These are phyloP conservation scores for Diceros bicornis DNA, from an alignment of 2,797 vertebrate genomes.

Conservation along the genomic window DNA sequence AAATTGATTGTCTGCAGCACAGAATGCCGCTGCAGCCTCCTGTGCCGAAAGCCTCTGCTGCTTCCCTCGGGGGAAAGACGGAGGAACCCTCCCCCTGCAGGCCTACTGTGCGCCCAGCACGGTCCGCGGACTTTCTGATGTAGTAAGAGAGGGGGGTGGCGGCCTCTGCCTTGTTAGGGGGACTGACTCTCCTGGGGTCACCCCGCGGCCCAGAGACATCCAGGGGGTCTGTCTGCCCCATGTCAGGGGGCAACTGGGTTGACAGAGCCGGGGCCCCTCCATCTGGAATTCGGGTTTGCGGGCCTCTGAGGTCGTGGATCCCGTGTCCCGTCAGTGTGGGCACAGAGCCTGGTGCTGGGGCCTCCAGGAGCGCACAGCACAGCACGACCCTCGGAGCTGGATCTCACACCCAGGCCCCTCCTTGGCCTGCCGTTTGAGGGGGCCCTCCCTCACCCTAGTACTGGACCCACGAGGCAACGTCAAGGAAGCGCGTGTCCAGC, in stretches of 20 bases:
- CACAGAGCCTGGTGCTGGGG: accelerated
- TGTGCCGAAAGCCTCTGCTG: not conserved
- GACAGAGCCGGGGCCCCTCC: accelerated
- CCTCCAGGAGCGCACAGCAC: accelerated
- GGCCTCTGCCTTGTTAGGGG: not conserved
- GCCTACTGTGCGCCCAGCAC: accelerated
- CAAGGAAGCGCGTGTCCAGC: not conserved
- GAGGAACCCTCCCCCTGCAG: accelerated
- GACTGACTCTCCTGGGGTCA: not conserved
- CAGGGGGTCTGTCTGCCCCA: not conserved
- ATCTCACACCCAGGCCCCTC: not conserved
- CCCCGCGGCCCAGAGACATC: not conserved
- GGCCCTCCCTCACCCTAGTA: not conserved
- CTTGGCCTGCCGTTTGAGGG: not conserved
- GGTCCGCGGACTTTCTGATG: accelerated
- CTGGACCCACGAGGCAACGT: not conserved
- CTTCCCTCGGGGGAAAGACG: not conserved
- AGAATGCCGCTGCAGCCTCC: not conserved
- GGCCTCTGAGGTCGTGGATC: not conserved
- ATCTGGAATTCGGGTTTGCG: accelerated
- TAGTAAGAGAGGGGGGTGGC: too few species aligned
- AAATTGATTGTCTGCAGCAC: slow-evolving; percentile 67
- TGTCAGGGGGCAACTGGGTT: accelerated
- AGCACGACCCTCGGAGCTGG: not conserved
- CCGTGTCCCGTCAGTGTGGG: accelerated